Evolutionary conservation across 2,888 invertebrate species (phyloP).

Genomic region (Ametastegia equiseti): DNA sequence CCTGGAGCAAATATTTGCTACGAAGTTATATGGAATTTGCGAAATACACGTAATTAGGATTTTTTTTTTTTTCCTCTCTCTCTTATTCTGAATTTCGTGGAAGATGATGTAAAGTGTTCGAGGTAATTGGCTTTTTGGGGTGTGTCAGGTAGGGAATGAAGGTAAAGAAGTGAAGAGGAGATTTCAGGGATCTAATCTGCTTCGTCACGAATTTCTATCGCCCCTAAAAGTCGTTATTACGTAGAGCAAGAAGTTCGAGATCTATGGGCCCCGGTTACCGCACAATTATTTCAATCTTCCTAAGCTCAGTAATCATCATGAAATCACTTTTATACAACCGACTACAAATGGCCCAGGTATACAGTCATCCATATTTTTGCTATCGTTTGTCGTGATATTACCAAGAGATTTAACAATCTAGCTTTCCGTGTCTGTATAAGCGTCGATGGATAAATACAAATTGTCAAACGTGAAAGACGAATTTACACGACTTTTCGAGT

Average conservation of each 20-base stretch:
- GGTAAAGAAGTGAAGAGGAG: no score
- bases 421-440: no score
- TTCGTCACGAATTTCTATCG: slow-evolving; percentile 31
- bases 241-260: neutral
- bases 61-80: neutral
- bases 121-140: slow-evolving; percentile 21
- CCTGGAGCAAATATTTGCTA: neutral
- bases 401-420: no score
- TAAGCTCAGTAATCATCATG: slow-evolving; percentile 14
- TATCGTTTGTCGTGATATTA: neutral
- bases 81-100: neutral
- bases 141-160: neutral
- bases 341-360: no score
- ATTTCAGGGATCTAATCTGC: slow-evolving; percentile 14
- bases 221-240: slow-evolving; percentile 20
- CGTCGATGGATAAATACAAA: no score
- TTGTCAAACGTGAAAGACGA: no score
- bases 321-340: neutral
- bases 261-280: slow-evolving; percentile 17
- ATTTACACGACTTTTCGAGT: no score
- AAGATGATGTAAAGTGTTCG: neutral
- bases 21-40: neutral
- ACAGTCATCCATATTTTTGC: no score
- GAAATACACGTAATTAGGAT: neutral
- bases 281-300: slow-evolving; percentile 27